Evolutionary conservation across 2,113 vertebrate genomes (phyloP), one percentile per base, ranked within the genome.

Genomic region (Vombatus ursinus): DNA sequence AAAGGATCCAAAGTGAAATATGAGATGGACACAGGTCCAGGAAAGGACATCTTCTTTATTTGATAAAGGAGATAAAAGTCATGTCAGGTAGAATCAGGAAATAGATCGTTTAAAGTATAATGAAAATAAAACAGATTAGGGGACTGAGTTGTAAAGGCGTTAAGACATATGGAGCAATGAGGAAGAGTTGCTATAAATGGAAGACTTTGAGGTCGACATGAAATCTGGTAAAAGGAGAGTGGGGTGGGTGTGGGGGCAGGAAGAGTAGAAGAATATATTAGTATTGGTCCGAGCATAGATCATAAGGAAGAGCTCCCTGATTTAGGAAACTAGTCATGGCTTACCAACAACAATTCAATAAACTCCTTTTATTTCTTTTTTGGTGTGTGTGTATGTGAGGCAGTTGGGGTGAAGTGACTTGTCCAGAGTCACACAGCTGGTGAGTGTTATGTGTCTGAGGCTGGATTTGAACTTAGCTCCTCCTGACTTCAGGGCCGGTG

Each of bases 21-120:
- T 26, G 57, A 96, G 47, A 53, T 37, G 61, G 50, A 52, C 31
- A 91, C 91, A 95, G 52, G 8, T 48, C 19, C 52, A 91, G 37
- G 5, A 22, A 61, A 61, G 24, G 19, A 57, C 25, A 37, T 52
- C 90, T 48, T 92, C 50, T 89, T 28, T 53, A 24, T 84, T 25
- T 14, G n/a, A 90, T 19, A 61, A n/a, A 95, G 57, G 89, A 95
- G n/a, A 31, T 37, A 91, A 89, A 92, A 54, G 26, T 24, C 26
- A 93, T 92, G 25, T 94, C 37, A 94, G 9, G 37, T 26, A 77
- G 93, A 93, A 53, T 68, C 61, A 50, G 37, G 37, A 91, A 91
- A 95, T 48, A 44, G 91, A 47, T 2, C 9, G 24, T 91, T 50
- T 90, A 68, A 54, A 54, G 24, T 94, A 0, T 92, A 57, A 53